A percentile compares a stretch with the other conserved stretches of the same genome.
phyloP scores from a whole-genome alignment of 2,888 invertebrate species.

The Tortricodes alternella region DNA sequence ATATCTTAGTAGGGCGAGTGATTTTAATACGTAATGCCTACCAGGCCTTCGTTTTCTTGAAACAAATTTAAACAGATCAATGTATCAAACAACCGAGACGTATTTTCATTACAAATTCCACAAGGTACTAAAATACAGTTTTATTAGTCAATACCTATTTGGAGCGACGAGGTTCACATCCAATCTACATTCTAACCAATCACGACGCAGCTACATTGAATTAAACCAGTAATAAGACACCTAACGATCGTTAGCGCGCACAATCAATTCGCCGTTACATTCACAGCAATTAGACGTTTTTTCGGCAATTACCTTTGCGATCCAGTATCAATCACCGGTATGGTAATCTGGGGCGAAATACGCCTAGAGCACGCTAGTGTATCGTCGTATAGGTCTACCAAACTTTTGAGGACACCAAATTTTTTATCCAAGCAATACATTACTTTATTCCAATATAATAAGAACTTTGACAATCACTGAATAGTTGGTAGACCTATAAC shows the following conservation, averaged over 20 bases:
- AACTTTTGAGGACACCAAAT: no score
- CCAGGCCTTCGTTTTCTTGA: constrained; percentile 13
- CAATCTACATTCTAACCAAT: constrained; percentile 13
- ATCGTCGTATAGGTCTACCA: background rate
- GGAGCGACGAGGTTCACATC: background rate
- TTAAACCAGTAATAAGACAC: constrained; percentile 39
- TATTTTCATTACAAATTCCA: background rate
- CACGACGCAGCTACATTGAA: background rate
- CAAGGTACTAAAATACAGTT: background rate
- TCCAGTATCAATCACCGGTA: constrained; percentile 45
- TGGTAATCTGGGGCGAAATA: constrained; percentile 32
- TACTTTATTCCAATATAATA: no score
- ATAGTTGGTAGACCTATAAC: no score
- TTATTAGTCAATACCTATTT: background rate
- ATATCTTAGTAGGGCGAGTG: constrained; percentile 20
- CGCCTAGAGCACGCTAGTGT: constrained; percentile 3
- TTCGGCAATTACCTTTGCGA: constrained; percentile 54
- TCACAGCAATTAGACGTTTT: constrained; percentile 61
- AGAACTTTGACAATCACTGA: no score
- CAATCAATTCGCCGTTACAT: constrained; percentile 51
- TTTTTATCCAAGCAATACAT: no score
- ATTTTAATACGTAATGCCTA: constrained; percentile 19
- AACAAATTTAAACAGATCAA: background rate
- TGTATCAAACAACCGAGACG: background rate
- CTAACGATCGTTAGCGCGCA: constrained; percentile 55